phyloP scores from a whole-genome alignment of 1,140 invertebrate genomes.

The Zaprionus ornatus region DNA sequence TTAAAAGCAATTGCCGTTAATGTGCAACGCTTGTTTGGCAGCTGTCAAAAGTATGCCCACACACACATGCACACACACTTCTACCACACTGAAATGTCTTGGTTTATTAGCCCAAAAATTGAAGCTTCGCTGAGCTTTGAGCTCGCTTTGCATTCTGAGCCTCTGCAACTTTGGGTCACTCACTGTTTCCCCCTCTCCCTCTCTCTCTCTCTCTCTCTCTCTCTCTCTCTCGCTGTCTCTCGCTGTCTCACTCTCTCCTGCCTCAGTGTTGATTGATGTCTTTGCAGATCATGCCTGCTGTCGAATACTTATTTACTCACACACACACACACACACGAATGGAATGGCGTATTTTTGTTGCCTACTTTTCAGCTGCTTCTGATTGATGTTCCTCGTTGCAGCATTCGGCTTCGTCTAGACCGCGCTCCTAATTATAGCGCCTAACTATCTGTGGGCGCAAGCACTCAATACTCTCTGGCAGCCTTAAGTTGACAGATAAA shows the following conservation, averaged over 20 bases:
- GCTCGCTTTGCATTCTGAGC: conserved; percentile 1
- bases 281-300: conserved; percentile 28
- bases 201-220: not conserved
- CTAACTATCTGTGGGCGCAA: not conserved
- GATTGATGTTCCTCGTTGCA: conserved; percentile 36
- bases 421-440: not conserved
- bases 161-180: conserved; percentile 5
- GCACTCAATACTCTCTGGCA: not conserved
- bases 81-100: conserved; percentile 6
- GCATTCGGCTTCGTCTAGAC: not conserved
- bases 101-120: conserved; percentile 38
- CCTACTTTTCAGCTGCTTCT: conserved; percentile 28
- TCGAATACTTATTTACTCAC: conserved; percentile 12
- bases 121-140: not conserved
- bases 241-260: not conserved
- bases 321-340: not conserved
- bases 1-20: conserved; percentile 82
- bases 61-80: conserved; percentile 1
- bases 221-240: not conserved
- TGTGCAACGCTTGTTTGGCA: conserved; percentile 79
- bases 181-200: too few relatives aligned
- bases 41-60: conserved; percentile 56
- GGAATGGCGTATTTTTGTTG: conserved; percentile 6
- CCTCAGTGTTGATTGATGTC: conserved; percentile 39
- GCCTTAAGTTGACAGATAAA: not conserved